phyloP scores from a whole-genome alignment of 2,888 invertebrate species.

The Tortricodes alternella region DNA sequence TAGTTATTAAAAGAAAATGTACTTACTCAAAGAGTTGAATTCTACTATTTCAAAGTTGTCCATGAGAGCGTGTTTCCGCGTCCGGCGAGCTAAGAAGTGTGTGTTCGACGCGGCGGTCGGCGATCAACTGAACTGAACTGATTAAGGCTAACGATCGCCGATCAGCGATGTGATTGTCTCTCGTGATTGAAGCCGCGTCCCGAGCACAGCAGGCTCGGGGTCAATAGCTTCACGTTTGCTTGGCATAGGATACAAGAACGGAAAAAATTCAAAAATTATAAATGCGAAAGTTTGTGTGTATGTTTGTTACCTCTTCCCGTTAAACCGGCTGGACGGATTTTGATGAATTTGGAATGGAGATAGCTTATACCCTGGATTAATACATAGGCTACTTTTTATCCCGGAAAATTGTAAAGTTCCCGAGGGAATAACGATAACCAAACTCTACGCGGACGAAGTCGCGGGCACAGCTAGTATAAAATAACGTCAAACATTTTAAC shows the following conservation, averaged over 20 bases:
- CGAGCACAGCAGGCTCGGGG: not conserved
- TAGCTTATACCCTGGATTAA: too few relatives aligned
- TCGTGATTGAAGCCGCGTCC: conserved; percentile 58
- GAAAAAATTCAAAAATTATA: too few relatives aligned
- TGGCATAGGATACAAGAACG: not conserved
- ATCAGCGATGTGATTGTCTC: conserved; percentile 64
- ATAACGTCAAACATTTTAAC: too few relatives aligned
- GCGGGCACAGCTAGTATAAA: too few relatives aligned
- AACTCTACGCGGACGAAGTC: too few relatives aligned
- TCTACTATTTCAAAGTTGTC: conserved; percentile 65
- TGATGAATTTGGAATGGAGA: too few relatives aligned
- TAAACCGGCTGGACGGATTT: too few relatives aligned
- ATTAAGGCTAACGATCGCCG: conserved; percentile 67
- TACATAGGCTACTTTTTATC: too few relatives aligned
- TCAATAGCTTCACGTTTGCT: not conserved
- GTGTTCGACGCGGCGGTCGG: conserved; percentile 55
- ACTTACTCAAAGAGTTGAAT: conserved; percentile 68
- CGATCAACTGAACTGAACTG: conserved; percentile 71
- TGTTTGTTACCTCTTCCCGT: too few relatives aligned
- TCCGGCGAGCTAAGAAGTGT: conserved; percentile 40
- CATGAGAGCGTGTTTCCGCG: conserved; percentile 47
- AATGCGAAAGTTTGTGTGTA: too few relatives aligned
- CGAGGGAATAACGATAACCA: too few relatives aligned
- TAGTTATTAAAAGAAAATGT: conserved; percentile 17
- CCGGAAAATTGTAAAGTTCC: too few relatives aligned